Evolutionary conservation across 2,113 vertebrate species (phyloP), one percentile per base, ranked within the genome.

Genomic region (Helogale parvula): DNA sequence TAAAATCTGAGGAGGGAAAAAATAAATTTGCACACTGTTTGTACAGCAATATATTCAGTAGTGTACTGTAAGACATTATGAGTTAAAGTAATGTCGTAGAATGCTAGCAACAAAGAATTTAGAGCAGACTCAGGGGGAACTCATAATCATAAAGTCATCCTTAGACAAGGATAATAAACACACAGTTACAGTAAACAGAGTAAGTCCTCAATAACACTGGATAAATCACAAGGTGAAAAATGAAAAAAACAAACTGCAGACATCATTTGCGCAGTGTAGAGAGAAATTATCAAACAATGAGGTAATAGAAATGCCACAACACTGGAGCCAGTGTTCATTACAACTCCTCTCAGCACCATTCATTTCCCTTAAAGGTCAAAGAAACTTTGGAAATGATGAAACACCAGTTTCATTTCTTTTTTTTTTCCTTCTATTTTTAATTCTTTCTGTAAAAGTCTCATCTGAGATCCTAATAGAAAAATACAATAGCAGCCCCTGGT

Each of bases 101-200:
- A 97, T 83, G 68, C 0, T 3, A 97, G 82, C 88, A 97, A 96
- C 95, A 98, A 98, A 94, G 89, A 98, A 93, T 97, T 98, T 97
- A 95, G 89, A 98, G 69, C 68, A 97, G 47, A 83, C 25, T 84
- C 95, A 83, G 72, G 85, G 76, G 84, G 84, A 98, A 97, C 83
- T 96, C 97, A 98, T 98, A 98, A 98, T 97, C 93, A 98, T 98
- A 97, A 99, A 98, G 92, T 98, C 85, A 97, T 96, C 96, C 97
- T 97, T 95, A 98, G 94, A 96, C 89, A 96, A 97, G 74, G 90
- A 96, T 98, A 98, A 98, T 97, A 98, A 99, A 98, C 98, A 98
- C 93, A 97, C 63, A 91, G 57, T 96, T 98, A 98, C 89, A 95
- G 91, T 98, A 98, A 98, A 88, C 76, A 98, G 94, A 96, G 89